phyloP scores from a whole-genome alignment of 2,113 vertebrate genomes.

The Fukomys damarensis region DNA sequence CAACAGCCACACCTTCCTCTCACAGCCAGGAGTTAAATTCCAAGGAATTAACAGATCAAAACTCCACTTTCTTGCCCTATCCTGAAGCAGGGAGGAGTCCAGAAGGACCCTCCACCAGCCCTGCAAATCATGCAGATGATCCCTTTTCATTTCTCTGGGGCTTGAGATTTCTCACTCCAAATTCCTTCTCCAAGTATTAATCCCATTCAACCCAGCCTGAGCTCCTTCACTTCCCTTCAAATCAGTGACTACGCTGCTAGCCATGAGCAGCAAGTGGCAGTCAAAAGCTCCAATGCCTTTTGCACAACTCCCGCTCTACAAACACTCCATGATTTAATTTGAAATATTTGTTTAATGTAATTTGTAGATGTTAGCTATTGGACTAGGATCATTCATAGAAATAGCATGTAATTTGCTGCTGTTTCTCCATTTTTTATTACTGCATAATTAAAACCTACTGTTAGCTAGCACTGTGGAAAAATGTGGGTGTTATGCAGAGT shows the following conservation, averaged over 20 bases:
- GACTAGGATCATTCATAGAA: conserved; percentile 57
- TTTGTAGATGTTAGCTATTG: conserved; percentile 65
- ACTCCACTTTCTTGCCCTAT: neutral
- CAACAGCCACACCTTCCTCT: neutral
- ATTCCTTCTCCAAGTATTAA: neutral
- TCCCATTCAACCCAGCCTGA: neutral
- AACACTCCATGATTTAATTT: conserved; percentile 33
- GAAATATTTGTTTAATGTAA: conserved; percentile 63
- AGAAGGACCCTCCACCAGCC: neutral
- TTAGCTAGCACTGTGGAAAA: conserved; percentile 50
- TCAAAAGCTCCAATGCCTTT: neutral
- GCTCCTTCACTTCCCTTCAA: neutral
- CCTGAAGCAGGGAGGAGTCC: neutral
- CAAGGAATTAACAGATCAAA: neutral
- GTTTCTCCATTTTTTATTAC: conserved; percentile 68
- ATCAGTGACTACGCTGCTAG: neutral
- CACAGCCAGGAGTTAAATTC: neutral
- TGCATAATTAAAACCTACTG: conserved; percentile 74
- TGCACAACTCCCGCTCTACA: neutral
- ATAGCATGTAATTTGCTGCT: conserved; percentile 63
- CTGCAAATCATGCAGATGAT: neutral
- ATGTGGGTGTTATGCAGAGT: neutral
- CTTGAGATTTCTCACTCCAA: neutral
- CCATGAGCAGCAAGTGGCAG: neutral
- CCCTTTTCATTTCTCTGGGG: neutral